phyloP scores from a whole-genome alignment of 2,113 vertebrate species.

The Amphilophus citrinellus region DNA sequence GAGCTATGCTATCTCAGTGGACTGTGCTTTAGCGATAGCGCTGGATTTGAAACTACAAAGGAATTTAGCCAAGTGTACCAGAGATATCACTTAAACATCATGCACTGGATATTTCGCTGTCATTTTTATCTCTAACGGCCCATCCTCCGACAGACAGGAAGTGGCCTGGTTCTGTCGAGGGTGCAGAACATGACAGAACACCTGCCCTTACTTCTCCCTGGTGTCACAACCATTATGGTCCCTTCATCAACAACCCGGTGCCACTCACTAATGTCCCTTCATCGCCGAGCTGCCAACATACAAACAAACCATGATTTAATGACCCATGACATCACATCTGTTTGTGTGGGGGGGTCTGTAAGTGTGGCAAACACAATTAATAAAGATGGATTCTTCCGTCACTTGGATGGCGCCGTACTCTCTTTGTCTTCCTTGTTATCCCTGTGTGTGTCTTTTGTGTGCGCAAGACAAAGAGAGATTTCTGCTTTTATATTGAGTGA shows the following conservation, averaged over 20 bases:
- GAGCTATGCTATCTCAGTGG: constrained; percentile 17
- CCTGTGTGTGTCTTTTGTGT: constrained; percentile 11
- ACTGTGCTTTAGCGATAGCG: constrained; percentile 1
- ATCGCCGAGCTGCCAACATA: constrained; percentile 61
- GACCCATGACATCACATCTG: constrained; percentile 74
- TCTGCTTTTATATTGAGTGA: constrained; percentile 30
- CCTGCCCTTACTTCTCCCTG: constrained; percentile 53
- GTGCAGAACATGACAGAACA: constrained; percentile 65
- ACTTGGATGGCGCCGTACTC: constrained; percentile 5
- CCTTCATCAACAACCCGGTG: constrained; percentile 67
- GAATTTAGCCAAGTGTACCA: neutral
- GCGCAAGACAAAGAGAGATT: constrained; percentile 29
- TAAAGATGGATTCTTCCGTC: constrained; percentile 57
- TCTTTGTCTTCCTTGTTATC: constrained; percentile 50
- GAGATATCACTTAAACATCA: neutral
- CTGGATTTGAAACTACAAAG: constrained; percentile 21
- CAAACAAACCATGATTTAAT: constrained; percentile 71
- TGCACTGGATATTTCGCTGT: neutral
- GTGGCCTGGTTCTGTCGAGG: constrained; percentile 69
- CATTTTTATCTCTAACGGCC: constrained; percentile 26
- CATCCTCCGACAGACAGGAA: constrained; percentile 35
- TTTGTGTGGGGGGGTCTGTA: constrained; percentile 54
- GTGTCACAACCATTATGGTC: constrained; percentile 67
- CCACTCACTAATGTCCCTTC: constrained; percentile 59
- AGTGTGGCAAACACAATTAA: constrained; percentile 52